Conservation (phyloP, 2,888 invertebrate species). For the Sepiola atlantica region DNA sequence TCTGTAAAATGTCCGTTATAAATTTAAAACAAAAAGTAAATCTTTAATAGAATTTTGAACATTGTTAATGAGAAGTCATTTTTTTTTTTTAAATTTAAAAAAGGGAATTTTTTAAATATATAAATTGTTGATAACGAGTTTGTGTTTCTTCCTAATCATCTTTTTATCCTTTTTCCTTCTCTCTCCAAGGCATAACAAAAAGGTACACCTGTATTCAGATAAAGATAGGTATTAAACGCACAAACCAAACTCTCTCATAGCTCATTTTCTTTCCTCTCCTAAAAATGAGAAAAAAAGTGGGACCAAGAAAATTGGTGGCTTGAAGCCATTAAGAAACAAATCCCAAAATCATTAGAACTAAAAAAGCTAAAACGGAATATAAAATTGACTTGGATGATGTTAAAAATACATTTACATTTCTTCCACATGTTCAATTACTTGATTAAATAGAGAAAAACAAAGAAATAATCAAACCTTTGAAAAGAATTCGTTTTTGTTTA, state of each 20-base stretch:
- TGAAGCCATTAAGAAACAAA: neutral
- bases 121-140: too few species aligned
- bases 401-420: constrained; percentile 23
- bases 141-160: too few species aligned
- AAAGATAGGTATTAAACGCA: too few species aligned
- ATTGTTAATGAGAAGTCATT: too few species aligned
- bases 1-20: too few species aligned
- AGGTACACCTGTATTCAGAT: too few species aligned
- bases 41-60: too few species aligned
- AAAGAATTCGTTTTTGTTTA: neutral
- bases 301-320: neutral
- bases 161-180: neutral
- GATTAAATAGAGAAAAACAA: neutral
- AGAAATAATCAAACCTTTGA: neutral
- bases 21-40: too few species aligned
- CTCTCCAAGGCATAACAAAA: too few species aligned
- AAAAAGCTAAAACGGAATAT: neutral
- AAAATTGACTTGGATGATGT: neutral
- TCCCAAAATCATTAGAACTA: neutral
- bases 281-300: neutral
- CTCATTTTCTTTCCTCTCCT: neutral
- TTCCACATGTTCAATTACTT: constrained; percentile 32
- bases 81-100: too few species aligned
- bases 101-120: too few species aligned
- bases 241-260: too few species aligned